Base-by-base conservation (phyloP, 2,113 vertebrate species). In the Mugil cephalus region DNA sequence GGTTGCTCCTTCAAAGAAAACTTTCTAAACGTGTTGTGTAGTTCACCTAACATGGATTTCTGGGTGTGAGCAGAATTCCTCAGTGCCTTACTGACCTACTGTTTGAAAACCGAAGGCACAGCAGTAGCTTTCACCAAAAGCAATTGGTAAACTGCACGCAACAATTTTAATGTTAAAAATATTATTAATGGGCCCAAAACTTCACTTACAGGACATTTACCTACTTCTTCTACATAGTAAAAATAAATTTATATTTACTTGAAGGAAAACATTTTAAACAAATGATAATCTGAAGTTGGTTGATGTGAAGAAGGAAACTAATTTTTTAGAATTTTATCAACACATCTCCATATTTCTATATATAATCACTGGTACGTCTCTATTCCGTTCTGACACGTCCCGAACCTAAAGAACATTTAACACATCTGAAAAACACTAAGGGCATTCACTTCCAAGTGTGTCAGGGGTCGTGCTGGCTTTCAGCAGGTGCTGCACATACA, bases 1-100 rank as follows among this genome's bases (percentile, higher is more conserved):
- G 78, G 78, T 85, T 86, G 80, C 78, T 60, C 39, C 36, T 55
- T 79, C 38, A 67, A 46, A 56, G 34, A 65, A 83, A 79, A 87
- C 72, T 51, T 77, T 81, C 30, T 56, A 17, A 10, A 50, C 43
- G 47, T 7, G 18, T 69, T 43, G 54, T 55, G 75, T 65, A 54
- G 59, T 39, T 65, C 56, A 17, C 47, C 10, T 12, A 12, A 74
- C 50, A 38, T 19, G 2, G 42, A 74, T 72, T 68, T 63, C 17
- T 35, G 39, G 59, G 59, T 43, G 70, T 42, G 14, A 24, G 21
- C 35, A 18, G 9, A n/a, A 52, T 64, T 38, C 54, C 55, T 70
- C 63, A n/a, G 61, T 74, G 58, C 50, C 63, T 54, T 36, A 35
- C 71, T 78, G 64, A 69, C 62, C 74, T 69, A 7, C 55, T 68